These are phyloP conservation scores for Tylochromis polylepis DNA, from an alignment of 2,113 vertebrate genomes.

Conservation along the genomic window DNA sequence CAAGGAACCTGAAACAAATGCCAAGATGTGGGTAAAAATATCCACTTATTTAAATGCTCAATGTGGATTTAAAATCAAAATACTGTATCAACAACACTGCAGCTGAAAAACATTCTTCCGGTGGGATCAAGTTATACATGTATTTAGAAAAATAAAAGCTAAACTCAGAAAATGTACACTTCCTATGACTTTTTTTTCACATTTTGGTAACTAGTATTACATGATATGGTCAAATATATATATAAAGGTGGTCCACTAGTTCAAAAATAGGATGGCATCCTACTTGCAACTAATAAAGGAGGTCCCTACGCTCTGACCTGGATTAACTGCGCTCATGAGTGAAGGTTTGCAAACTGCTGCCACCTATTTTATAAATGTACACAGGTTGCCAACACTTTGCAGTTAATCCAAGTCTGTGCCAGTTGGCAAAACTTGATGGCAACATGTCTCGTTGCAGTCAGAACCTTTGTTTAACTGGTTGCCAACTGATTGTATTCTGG, in stretches of 20 bases:
- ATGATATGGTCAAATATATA: neutral
- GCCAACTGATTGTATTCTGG: neutral
- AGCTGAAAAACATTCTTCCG: neutral
- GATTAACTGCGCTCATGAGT: neutral
- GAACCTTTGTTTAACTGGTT: neutral
- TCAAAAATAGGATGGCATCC: neutral
- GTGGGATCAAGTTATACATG: neutral
- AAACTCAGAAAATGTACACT: neutral
- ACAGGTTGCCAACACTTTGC: neutral
- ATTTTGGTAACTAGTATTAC: neutral
- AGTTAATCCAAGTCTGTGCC: neutral
- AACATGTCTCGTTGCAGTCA: too few species aligned
- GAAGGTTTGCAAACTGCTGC: neutral
- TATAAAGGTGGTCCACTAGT: neutral
- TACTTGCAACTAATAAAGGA: neutral
- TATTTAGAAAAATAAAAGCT: neutral
- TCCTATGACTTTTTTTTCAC: neutral
- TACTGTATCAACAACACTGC: neutral
- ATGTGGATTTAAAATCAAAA: neutral
- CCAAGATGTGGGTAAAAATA: constrained; percentile 11
- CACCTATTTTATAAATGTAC: neutral
- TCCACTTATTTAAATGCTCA: neutral
- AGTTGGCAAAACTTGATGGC: neutral
- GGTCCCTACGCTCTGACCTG: neutral
- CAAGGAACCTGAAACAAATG: constrained; percentile 15